phyloP scores from a whole-genome alignment of 2,113 vertebrate species.

The Balaeniceps rex region DNA sequence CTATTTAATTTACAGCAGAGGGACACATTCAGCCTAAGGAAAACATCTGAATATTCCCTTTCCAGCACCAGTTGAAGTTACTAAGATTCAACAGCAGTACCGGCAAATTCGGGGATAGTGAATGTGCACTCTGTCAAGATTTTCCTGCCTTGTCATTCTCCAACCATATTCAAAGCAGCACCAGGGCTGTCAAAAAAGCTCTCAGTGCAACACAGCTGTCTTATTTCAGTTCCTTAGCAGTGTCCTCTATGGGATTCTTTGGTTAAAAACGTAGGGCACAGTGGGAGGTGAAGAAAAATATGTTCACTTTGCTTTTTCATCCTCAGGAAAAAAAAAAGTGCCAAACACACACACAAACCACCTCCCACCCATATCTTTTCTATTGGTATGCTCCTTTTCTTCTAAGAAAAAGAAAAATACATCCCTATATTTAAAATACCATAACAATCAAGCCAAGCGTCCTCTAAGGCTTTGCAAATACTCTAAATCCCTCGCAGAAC shows the following conservation, averaged over 20 bases:
- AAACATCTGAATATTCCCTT: neutral
- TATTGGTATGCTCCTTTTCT: neutral
- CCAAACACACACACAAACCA: neutral
- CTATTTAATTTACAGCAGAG: neutral
- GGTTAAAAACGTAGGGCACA: neutral
- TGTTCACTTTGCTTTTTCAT: neutral
- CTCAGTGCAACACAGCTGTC: neutral
- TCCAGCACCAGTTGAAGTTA: neutral
- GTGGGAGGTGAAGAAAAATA: neutral
- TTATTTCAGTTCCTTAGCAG: neutral
- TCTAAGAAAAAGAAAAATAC: neutral
- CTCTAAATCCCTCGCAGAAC: neutral
- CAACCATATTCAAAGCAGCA: neutral
- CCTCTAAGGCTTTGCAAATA: neutral
- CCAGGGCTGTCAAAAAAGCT: neutral
- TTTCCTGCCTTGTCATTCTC: neutral
- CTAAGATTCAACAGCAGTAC: neutral
- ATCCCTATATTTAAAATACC: neutral
- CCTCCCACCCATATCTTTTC: neutral
- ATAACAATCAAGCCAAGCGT: neutral
- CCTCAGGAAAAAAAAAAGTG: neutral
- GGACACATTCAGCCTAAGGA: neutral
- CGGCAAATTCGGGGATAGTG: neutral
- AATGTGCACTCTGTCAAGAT: neutral
- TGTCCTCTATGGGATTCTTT: neutral